These are phyloP conservation scores for Clitarchus hookeri DNA, from an alignment of 2,888 invertebrate genomes.

Conservation along the genomic window DNA sequence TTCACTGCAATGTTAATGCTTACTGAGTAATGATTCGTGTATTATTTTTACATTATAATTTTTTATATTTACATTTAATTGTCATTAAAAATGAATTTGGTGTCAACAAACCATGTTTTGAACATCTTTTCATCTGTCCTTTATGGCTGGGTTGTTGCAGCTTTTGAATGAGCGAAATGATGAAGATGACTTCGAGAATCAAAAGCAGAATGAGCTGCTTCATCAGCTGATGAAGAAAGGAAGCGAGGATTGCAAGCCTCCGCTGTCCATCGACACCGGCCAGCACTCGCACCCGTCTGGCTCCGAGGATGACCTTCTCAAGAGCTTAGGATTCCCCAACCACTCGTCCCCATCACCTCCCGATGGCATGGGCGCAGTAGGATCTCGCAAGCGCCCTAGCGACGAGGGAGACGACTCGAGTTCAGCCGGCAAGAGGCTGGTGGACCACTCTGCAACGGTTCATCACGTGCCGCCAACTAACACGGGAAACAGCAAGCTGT, in stretches of 20 bases:
- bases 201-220: constrained; percentile 64
- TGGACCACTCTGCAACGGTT: constrained; percentile 17
- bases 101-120: too few relatives aligned
- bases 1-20: too few relatives aligned
- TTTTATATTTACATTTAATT: too few relatives aligned
- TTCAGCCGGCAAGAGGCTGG: constrained; percentile 44
- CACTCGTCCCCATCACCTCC: constrained; percentile 61
- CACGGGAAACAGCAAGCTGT: constrained; percentile 63
- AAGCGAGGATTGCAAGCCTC: constrained; percentile 38
- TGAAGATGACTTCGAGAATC: constrained; percentile 51
- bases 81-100: too few relatives aligned
- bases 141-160: constrained; percentile 57
- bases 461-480: constrained; percentile 10
- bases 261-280: constrained; percentile 36
- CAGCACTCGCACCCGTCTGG: constrained; percentile 50
- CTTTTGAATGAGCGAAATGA: constrained; percentile 82
- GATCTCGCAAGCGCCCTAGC: constrained; percentile 64
- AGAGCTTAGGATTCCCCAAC: constrained; percentile 60
- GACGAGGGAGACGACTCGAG: constrained; percentile 62
- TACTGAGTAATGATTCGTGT: too few relatives aligned
- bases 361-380: constrained; percentile 48
- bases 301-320: constrained; percentile 59
- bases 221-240: constrained; percentile 62
- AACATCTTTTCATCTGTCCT: too few relatives aligned
- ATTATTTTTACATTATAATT: too few relatives aligned